Evolutionary conservation across 2,888 invertebrate genomes (phyloP).

Genomic region (Zele albiditarsus): DNA sequence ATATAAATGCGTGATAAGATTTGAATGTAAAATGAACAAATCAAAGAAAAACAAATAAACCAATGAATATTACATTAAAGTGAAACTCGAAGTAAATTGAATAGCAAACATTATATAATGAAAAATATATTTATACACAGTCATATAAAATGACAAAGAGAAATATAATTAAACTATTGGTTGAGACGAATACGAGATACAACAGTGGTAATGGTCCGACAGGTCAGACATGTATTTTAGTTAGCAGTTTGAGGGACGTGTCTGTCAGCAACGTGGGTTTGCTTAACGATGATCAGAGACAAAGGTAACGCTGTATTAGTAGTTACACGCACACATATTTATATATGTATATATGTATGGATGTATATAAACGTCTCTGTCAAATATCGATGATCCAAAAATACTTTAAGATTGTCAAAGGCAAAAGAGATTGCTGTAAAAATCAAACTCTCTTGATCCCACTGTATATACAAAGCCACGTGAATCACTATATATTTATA

Average conservation of each 20-base stretch:
- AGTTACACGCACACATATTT: neutral
- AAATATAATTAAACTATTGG: neutral
- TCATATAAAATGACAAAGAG: conserved; percentile 4
- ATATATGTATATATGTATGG: conserved; percentile 1
- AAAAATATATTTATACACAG: conserved; percentile 19
- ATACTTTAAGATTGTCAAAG: conserved; percentile 40
- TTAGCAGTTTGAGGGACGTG: conserved; percentile 39
- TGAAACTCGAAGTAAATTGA: neutral
- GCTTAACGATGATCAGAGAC: neutral
- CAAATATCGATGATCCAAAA: conserved; percentile 53
- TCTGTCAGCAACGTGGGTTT: neutral
- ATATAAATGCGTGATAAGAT: no score
- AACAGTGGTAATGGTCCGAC: neutral
- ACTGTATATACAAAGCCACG: no score
- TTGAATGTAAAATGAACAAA: no score
- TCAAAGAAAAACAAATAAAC: no score
- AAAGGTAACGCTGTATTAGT: neutral
- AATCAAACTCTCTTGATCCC: neutral
- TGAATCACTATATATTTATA: neutral
- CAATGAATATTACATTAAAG: no score
- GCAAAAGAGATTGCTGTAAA: neutral
- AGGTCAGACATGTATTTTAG: conserved; percentile 43
- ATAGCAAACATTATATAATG: neutral
- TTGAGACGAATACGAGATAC: neutral
- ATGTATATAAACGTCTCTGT: conserved; percentile 41